Percentiles rank a stretch among this genome's conserved stretches.
Conservation (phyloP, 2,113 vertebrate genomes). For the Penelope pileata region DNA sequence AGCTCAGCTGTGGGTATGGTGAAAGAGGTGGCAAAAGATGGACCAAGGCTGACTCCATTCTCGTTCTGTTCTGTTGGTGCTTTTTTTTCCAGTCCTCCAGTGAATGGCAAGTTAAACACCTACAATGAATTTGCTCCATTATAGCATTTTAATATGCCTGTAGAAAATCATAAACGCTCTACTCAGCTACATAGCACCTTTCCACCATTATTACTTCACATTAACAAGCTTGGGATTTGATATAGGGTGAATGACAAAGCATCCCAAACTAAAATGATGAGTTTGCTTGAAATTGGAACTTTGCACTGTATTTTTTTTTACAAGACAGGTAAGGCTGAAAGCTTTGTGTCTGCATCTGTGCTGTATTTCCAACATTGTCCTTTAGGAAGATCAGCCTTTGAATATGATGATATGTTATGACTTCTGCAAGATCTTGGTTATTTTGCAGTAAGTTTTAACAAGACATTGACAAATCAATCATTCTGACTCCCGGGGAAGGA, state of each 20-base stretch:
- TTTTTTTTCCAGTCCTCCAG: neutral
- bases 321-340: neutral
- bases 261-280: neutral
- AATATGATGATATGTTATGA: neutral
- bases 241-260: neutral
- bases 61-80: neutral
- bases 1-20: neutral
- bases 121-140: neutral
- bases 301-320: neutral
- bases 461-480: constrained; percentile 41
- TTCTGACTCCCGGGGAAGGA: neutral
- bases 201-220: neutral
- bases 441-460: constrained; percentile 2
- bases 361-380: neutral
- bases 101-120: neutral
- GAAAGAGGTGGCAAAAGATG: neutral
- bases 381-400: neutral
- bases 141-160: neutral
- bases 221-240: neutral
- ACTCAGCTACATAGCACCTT: neutral
- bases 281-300: neutral
- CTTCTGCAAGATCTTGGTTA: neutral
- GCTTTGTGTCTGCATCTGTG: neutral
- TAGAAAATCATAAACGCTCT: neutral
- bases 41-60: neutral